Conservation (phyloP, 2,888 invertebrate species). For the Schrankia costaestrigalis region DNA sequence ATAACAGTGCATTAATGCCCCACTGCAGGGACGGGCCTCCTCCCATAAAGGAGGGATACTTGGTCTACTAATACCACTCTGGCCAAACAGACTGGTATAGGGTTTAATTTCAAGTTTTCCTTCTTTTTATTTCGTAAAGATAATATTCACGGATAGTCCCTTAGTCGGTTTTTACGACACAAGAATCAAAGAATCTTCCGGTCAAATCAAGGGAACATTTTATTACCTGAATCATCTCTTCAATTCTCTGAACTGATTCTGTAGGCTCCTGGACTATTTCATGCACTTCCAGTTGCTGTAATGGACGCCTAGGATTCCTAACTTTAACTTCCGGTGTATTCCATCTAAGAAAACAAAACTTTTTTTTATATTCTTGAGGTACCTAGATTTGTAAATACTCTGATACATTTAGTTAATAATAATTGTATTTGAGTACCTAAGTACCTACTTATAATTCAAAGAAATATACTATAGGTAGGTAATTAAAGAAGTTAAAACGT, state of each 20-base stretch:
- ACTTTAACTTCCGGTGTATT: constrained; percentile 26
- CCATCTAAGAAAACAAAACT: constrained; percentile 26
- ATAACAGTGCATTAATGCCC: background rate
- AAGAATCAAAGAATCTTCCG: no score
- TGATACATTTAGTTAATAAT: no score
- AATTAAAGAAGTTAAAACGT: no score
- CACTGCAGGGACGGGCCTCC: background rate
- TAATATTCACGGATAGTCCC: background rate
- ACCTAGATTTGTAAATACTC: background rate
- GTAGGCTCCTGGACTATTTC: constrained; percentile 34
- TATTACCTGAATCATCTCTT: constrained; percentile 51
- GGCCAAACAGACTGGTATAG: no score
- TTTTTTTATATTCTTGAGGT: background rate
- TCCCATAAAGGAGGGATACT: background rate
- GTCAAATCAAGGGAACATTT: no score
- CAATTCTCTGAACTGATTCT: constrained; percentile 48
- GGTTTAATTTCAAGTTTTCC: no score
- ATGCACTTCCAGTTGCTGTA: constrained; percentile 24
- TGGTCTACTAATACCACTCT: no score
- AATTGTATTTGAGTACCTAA: no score
- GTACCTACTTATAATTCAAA: no score
- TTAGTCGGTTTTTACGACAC: no score
- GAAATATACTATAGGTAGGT: no score
- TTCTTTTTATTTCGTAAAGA: background rate
- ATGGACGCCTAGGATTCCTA: constrained; percentile 19